Evolutionary conservation across 2,797 vertebrate genomes (phyloP).

Genomic region (Erpetoichthys calabaricus): DNA sequence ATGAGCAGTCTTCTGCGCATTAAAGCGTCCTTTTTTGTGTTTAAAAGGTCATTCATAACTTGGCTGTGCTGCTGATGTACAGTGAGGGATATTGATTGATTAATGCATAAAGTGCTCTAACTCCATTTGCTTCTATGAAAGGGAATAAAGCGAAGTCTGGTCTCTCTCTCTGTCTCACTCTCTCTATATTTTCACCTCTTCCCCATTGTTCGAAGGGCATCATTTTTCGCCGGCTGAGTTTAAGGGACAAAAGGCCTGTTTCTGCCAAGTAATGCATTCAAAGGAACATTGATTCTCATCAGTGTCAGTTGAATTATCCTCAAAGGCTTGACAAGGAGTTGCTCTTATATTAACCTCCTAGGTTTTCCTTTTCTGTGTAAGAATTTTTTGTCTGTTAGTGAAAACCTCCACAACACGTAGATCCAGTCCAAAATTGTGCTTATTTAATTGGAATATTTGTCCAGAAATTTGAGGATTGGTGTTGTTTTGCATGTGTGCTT

Average conservation of each 20-base stretch:
- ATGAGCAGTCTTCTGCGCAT: slow-evolving; percentile 84
- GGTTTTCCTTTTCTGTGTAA: slow-evolving; percentile 36
- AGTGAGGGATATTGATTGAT: slow-evolving; percentile 99
- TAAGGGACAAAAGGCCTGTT: slow-evolving; percentile 88
- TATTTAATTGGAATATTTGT: neutral
- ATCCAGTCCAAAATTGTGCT: slow-evolving; percentile 14
- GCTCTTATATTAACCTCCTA: slow-evolving; percentile 76
- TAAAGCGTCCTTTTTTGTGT: slow-evolving; percentile 93
- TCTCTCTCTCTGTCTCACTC: slow-evolving; percentile 38
- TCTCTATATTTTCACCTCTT: slow-evolving; percentile 87
- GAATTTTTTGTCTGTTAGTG: slow-evolving; percentile 24
- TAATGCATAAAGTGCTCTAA: slow-evolving; percentile 99
- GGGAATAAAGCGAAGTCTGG: slow-evolving; percentile 75
- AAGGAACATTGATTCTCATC: slow-evolving; percentile 90
- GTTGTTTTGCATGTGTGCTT: no score
- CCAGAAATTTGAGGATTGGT: no score
- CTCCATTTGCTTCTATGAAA: slow-evolving; percentile 98
- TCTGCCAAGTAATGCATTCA: slow-evolving; percentile 92
- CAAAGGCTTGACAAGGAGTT: slow-evolving; percentile 80
- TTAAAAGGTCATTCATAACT: slow-evolving; percentile 99
- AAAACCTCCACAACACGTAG: slow-evolving; percentile 12
- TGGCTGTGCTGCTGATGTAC: slow-evolving; percentile 88
- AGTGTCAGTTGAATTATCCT: slow-evolving; percentile 90
- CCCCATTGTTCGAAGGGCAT: slow-evolving; percentile 87
- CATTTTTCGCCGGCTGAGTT: slow-evolving; percentile 69